Conservation (phyloP, 2,888 invertebrate species). For the Cylloceria caligata region DNA sequence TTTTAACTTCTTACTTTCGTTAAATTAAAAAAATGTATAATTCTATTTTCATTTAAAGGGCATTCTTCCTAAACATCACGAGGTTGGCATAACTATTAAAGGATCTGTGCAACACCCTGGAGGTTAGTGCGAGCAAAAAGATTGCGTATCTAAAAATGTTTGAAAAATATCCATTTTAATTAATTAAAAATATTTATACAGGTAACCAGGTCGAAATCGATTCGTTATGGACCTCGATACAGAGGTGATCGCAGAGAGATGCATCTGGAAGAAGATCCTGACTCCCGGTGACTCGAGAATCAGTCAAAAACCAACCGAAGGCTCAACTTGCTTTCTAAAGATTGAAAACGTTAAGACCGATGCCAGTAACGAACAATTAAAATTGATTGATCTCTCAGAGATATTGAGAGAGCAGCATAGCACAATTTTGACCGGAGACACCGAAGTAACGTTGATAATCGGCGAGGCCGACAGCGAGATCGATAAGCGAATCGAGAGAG, state of each 20-base stretch:
- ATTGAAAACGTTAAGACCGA: constrained; percentile 68
- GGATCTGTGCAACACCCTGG: neutral
- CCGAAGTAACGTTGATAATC: constrained; percentile 79
- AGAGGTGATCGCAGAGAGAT: constrained; percentile 43
- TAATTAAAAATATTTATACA: neutral
- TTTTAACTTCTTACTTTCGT: too few relatives aligned
- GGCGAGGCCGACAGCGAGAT: constrained; percentile 85
- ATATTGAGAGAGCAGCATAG: constrained; percentile 84
- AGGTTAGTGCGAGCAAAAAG: neutral
- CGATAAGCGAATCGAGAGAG: constrained; percentile 86
- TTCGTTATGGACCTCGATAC: constrained; percentile 20
- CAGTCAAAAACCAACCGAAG: constrained; percentile 76
- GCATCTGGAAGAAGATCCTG: constrained; percentile 57
- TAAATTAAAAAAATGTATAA: neutral
- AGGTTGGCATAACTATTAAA: neutral
- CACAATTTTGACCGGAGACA: constrained; percentile 78
- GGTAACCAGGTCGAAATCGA: neutral
- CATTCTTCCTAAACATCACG: neutral
- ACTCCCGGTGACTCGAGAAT: constrained; percentile 48
- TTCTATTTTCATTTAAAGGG: neutral
- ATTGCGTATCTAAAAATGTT: neutral
- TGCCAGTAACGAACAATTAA: neutral
- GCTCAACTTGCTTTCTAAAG: constrained; percentile 75
- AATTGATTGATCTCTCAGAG: constrained; percentile 71
- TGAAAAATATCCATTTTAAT: neutral